These are phyloP conservation scores for Dicrurus megarhynchus DNA, from an alignment of 2,113 vertebrate species.

Conservation along the genomic window DNA sequence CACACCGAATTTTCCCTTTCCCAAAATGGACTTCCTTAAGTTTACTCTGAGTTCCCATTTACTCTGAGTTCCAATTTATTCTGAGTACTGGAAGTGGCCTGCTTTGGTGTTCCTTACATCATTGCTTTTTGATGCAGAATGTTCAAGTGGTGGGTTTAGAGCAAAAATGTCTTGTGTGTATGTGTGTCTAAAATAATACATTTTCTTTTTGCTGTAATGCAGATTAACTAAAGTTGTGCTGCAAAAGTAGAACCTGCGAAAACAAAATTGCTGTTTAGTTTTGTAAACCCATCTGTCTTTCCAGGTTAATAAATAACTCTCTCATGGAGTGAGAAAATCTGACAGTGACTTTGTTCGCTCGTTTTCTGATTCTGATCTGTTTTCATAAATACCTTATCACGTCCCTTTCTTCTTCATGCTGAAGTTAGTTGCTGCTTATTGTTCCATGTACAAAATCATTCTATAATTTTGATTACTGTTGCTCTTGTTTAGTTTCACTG, in stretches of 20 bases:
- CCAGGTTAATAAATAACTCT: not conserved
- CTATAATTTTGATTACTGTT: not conserved
- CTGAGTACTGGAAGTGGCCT: not conserved
- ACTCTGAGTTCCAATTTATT: not conserved
- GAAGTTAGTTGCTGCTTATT: not conserved
- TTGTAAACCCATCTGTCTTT: not conserved
- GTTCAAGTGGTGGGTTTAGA: not conserved
- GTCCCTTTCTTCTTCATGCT: not conserved
- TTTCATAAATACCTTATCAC: not conserved
- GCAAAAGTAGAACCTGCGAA: not conserved
- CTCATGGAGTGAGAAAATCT: not conserved
- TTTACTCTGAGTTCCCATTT: not conserved
- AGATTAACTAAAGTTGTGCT: not conserved
- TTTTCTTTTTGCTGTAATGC: not conserved
- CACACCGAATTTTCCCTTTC: not conserved
- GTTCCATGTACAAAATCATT: not conserved
- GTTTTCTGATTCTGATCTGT: not conserved
- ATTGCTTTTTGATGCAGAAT: not conserved
- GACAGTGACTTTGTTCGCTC: not conserved
- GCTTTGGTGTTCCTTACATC: not conserved
- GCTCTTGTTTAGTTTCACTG: not conserved
- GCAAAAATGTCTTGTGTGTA: not conserved
- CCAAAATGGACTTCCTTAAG: not conserved
- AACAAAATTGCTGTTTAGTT: not conserved
- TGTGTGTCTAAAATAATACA: fast-evolving